A percentile compares a stretch with the other conserved stretches of the same genome.
These are phyloP conservation scores for Brachionus calyciflorus DNA, from an alignment of 1,140 invertebrate genomes.

Conservation along the genomic window DNA sequence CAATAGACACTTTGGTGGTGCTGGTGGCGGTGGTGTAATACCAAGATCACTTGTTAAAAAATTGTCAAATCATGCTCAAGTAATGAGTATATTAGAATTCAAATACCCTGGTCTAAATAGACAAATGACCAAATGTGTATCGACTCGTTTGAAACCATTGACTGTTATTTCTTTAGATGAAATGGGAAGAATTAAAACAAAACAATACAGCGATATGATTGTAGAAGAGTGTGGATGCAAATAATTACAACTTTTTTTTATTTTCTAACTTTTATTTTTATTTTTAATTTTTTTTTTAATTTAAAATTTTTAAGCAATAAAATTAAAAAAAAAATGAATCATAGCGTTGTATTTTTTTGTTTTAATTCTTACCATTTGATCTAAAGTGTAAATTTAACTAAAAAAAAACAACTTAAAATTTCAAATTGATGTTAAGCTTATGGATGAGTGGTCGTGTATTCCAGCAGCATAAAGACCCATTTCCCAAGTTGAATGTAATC, in stretches of 20 bases:
- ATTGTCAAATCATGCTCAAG: slow-evolving; percentile 43
- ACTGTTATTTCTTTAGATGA: slow-evolving; percentile 41
- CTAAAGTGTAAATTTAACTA: too few relatives aligned
- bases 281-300: not conserved
- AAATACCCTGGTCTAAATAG: slow-evolving; percentile 14
- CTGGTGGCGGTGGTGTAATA: too few relatives aligned
- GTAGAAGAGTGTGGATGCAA: slow-evolving; percentile 44
- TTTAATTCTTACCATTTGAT: too few relatives aligned
- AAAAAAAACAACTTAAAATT: too few relatives aligned
- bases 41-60: not conserved
- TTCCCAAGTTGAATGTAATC: too few relatives aligned
- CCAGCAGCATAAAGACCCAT: too few relatives aligned
- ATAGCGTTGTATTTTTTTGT: too few relatives aligned
- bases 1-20: slow-evolving; percentile 11
- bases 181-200: slow-evolving; percentile 10
- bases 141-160: slow-evolving; percentile 24
- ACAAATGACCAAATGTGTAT: slow-evolving; percentile 46
- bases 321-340: too few relatives aligned
- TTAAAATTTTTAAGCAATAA: too few relatives aligned
- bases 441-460: too few relatives aligned
- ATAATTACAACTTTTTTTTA: not conserved
- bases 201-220: slow-evolving; percentile 43
- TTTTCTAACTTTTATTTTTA: not conserved
- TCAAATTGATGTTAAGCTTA: too few relatives aligned
- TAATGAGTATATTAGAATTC: slow-evolving; percentile 45